Percentiles rank a stretch among this genome's conserved stretches.
These are phyloP conservation scores for Troides helena DNA, from an alignment of 2,888 invertebrate species.

Conservation along the genomic window DNA sequence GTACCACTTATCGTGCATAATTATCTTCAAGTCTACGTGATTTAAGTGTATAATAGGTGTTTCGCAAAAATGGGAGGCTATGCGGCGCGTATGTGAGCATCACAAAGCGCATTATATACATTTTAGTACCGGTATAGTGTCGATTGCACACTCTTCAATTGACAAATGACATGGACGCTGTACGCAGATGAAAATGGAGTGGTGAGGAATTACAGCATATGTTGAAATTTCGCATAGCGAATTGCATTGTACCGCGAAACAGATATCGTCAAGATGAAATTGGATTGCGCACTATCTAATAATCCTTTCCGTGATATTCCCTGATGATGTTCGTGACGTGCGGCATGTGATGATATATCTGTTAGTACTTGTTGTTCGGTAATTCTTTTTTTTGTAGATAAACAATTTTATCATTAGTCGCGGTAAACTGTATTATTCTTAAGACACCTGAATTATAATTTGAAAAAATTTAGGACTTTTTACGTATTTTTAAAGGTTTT, in stretches of 20 bases:
- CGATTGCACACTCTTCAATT: constrained; percentile 37
- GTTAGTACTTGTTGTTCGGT: background rate
- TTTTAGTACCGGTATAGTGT: constrained; percentile 48
- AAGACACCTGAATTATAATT: no score
- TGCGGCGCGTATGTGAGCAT: constrained; percentile 22
- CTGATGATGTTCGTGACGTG: constrained; percentile 63
- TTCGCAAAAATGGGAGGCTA: constrained; percentile 35
- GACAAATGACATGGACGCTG: constrained; percentile 50
- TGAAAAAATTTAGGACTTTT: no score
- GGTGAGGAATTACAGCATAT: constrained; percentile 49
- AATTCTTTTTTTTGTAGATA: background rate
- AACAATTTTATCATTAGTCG: background rate
- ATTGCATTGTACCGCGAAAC: constrained; percentile 65
- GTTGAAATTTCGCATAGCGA: constrained; percentile 62
- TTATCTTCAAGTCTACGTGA: constrained; percentile 28
- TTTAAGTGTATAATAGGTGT: constrained; percentile 34
- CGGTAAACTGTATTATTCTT: no score
- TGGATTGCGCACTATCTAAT: constrained; percentile 69
- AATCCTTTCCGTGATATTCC: constrained; percentile 67
- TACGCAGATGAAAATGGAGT: constrained; percentile 53
- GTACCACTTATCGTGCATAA: constrained; percentile 28
- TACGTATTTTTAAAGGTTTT: no score
- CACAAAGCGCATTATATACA: constrained; percentile 33
- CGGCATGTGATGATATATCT: background rate
- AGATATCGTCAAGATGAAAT: constrained; percentile 56